phyloP scores from a whole-genome alignment of 1,140 invertebrate species.

The Heliconius congener region DNA sequence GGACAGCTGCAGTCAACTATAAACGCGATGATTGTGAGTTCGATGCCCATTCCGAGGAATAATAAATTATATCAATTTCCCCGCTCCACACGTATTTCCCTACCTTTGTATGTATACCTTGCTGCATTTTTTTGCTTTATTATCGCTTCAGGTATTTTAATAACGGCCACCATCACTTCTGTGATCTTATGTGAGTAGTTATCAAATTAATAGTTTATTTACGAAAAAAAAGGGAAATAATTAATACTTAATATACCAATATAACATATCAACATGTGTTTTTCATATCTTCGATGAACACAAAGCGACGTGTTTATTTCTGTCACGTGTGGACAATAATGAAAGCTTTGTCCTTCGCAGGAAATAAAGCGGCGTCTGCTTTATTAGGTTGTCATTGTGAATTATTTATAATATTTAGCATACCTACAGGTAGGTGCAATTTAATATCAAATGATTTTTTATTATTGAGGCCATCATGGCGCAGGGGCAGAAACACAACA shows the following conservation, averaged over 20 bases:
- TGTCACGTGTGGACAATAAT: slow-evolving; percentile 15
- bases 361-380: slow-evolving; percentile 36
- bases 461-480: no score
- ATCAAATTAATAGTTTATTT: neutral
- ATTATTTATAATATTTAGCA: neutral
- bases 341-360: slow-evolving; percentile 21
- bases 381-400: slow-evolving; percentile 31
- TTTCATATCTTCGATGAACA: neutral
- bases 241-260: neutral
- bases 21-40: neutral
- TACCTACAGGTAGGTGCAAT: neutral
- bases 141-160: no score
- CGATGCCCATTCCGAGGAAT: neutral
- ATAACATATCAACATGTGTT: neutral
- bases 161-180: no score
- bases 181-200: neutral
- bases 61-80: neutral
- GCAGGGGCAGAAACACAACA: no score
- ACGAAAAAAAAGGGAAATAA: neutral
- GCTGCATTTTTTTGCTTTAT: no score
- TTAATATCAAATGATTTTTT: neutral
- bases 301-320: neutral
- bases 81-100: neutral
- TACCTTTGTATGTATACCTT: no score
- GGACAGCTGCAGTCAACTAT: neutral